phyloP scores from a whole-genome alignment of 2,113 vertebrate genomes.

The Bujurquina vittata region DNA sequence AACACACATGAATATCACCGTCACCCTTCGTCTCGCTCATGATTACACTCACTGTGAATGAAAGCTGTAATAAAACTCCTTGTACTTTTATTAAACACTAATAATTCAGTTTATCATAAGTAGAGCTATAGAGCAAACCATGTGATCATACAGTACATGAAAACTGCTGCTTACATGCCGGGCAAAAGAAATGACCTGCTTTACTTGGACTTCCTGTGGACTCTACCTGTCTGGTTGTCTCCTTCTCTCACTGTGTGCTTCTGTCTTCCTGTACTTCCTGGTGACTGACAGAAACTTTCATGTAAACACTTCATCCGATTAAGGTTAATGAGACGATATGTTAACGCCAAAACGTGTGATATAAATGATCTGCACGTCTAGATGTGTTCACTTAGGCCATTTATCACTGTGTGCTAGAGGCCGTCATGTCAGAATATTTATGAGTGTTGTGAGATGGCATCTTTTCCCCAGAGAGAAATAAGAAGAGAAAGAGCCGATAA shows the following conservation, averaged over 20 bases:
- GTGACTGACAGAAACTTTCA: no score
- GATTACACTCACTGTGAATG: no score
- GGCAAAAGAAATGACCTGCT: no score
- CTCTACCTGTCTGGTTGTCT: neutral
- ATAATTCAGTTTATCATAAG: no score
- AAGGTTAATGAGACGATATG: conserved; percentile 2
- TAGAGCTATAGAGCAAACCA: no score
- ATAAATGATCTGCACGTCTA: neutral
- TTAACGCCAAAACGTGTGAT: neutral
- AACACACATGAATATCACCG: no score
- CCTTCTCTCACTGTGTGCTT: neutral
- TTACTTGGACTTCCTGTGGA: no score
- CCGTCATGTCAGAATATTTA: neutral
- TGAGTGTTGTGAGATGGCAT: neutral
- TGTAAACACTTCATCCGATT: neutral
- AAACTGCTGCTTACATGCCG: no score
- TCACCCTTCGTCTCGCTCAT: no score
- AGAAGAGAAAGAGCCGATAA: neutral
- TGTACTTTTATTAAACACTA: no score
- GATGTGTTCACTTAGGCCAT: neutral
- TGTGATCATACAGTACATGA: no score
- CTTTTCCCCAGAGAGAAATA: neutral
- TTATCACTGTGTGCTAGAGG: neutral
- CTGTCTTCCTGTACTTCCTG: neutral
- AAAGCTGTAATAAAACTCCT: no score